Percentiles rank a stretch among this genome's conserved stretches.
Evolutionary conservation across 2,113 vertebrate genomes (phyloP).

Genomic region (Rhipidura dahli): DNA sequence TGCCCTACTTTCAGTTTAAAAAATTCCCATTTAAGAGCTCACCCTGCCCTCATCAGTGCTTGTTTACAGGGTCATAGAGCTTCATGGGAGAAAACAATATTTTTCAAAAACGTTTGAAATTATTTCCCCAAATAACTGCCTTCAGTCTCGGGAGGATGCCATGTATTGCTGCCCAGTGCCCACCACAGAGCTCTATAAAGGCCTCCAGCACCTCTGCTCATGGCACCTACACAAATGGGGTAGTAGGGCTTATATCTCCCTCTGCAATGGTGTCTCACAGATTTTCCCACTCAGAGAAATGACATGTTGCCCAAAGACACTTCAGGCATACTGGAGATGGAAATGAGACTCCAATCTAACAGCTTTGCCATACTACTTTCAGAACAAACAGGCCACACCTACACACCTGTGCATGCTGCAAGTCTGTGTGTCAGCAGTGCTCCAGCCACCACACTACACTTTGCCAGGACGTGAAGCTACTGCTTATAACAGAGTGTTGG

Average conservation of each 20-base stretch:
- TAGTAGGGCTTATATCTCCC: background rate
- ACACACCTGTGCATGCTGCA: background rate
- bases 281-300: background rate
- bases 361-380: background rate
- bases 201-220: background rate
- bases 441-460: accelerated
- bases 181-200: background rate
- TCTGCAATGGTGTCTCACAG: background rate
- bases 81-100: background rate
- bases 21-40: background rate
- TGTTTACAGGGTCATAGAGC: background rate
- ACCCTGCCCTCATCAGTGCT: background rate
- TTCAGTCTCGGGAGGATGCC: background rate
- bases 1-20: background rate
- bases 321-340: background rate
- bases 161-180: background rate
- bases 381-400: background rate
- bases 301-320: background rate
- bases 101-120: background rate
- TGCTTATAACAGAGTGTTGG: background rate
- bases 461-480: background rate
- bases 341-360: background rate
- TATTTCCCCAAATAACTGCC: background rate
- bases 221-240: background rate
- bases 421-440: background rate